Evolutionary conservation across 2,888 invertebrate species (phyloP).

Genomic region (Leucoptera coffeella): DNA sequence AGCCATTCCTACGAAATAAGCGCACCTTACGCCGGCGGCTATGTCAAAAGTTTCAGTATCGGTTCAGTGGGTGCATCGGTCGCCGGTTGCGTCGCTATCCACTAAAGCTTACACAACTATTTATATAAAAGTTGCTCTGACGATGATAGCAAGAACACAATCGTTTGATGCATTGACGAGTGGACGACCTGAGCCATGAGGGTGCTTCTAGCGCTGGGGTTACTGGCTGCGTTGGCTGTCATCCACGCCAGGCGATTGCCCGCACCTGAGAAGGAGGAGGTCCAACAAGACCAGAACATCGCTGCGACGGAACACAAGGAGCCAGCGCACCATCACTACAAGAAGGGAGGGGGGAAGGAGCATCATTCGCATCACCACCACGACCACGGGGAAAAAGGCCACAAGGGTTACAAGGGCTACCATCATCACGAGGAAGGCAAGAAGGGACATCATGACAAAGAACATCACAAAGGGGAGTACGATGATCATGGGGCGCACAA

Average conservation of each 20-base stretch:
- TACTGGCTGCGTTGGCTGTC: slow-evolving; percentile 17
- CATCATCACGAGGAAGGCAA: slow-evolving; percentile 63
- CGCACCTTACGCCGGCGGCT: too few relatives aligned
- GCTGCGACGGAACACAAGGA: slow-evolving; percentile 43
- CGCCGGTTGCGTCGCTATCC: slow-evolving; percentile 30
- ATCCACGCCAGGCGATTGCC: slow-evolving; percentile 24
- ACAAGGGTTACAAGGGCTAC: slow-evolving; percentile 65
- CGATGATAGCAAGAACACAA: slow-evolving; percentile 1
- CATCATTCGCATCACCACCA: slow-evolving; percentile 59
- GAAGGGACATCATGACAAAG: slow-evolving; percentile 71
- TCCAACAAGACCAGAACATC: slow-evolving; percentile 18
- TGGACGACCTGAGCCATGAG: slow-evolving; percentile 15
- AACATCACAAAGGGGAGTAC: slow-evolving; percentile 56
- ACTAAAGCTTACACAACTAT: slow-evolving; percentile 37
- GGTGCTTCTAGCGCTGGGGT: slow-evolving; percentile 20
- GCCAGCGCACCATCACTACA: slow-evolving; percentile 39
- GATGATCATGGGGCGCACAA: slow-evolving; percentile 58
- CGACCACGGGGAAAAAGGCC: slow-evolving; percentile 63
- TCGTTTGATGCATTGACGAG: slow-evolving; percentile 1
- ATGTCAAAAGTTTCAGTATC: too few relatives aligned
- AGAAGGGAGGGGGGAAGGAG: slow-evolving; percentile 62
- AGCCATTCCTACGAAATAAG: too few relatives aligned
- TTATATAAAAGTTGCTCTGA: slow-evolving; percentile 36
- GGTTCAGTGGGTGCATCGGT: too few relatives aligned
- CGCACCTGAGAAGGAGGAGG: slow-evolving; percentile 2